Evolutionary conservation across 2,797 vertebrate genomes (phyloP).

Genomic region (Xiphophorus birchmanni): DNA sequence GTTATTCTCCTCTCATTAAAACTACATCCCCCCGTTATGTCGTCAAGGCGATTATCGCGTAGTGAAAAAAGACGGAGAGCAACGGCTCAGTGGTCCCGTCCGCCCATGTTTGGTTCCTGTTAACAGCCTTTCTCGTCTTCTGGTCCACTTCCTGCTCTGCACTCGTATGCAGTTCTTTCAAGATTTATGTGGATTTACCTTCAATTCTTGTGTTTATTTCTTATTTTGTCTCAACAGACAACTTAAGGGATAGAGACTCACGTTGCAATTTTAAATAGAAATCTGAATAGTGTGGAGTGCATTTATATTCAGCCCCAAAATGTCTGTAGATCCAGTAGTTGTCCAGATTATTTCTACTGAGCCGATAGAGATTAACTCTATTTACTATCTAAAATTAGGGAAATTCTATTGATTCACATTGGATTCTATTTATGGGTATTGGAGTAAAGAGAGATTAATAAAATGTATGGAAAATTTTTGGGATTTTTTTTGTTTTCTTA

Average conservation of each 20-base stretch:
- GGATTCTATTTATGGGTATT: not conserved
- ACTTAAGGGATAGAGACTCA: not conserved
- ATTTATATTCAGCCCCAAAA: not conserved
- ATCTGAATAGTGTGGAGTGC: not conserved
- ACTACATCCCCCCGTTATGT: not conserved
- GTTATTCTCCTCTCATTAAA: constrained; percentile 5
- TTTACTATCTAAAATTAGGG: not conserved
- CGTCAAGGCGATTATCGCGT: not conserved
- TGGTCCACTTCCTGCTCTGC: not conserved
- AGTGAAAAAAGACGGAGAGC: not conserved
- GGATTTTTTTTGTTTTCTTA: not conserved
- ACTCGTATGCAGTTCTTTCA: not conserved
- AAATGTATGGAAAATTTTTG: not conserved
- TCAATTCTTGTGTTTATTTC: not conserved
- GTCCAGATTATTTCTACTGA: not conserved
- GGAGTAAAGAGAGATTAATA: not conserved
- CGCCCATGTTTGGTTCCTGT: constrained; percentile 15
- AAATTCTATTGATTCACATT: not conserved
- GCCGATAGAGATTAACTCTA: not conserved
- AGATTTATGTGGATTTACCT: not conserved
- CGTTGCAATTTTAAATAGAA: not conserved
- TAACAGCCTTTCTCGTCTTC: constrained; percentile 1
- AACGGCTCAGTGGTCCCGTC: not conserved
- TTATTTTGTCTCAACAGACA: not conserved
- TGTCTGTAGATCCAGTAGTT: not conserved